A percentile compares a stretch with the other conserved stretches of the same genome.
Conservation (phyloP, 2,797 vertebrate species). For the Neoniphon sammara region DNA sequence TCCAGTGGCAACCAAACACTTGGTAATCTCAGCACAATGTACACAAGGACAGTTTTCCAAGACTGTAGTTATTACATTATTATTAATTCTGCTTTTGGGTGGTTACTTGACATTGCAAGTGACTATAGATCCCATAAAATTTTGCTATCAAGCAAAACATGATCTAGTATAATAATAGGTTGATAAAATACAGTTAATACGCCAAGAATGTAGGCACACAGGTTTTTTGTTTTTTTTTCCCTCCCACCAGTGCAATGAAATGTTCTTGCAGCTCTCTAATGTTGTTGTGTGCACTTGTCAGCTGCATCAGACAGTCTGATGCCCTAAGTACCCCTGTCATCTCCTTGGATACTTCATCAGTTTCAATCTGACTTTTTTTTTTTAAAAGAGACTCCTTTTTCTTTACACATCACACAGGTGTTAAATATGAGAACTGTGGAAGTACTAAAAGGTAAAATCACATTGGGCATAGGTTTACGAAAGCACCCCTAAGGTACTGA, state of each 20-base stretch:
- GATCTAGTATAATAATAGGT: too few relatives aligned
- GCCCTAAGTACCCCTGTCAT: slow-evolving; percentile 9
- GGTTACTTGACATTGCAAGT: neutral
- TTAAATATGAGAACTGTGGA: slow-evolving; percentile 1
- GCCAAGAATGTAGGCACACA: too few relatives aligned
- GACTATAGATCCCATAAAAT: neutral
- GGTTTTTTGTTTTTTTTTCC: too few relatives aligned
- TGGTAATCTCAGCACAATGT: neutral
- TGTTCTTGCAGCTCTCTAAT: slow-evolving; percentile 7
- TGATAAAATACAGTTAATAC: too few relatives aligned
- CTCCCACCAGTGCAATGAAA: too few relatives aligned
- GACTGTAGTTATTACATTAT: neutral
- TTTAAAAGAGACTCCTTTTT: neutral
- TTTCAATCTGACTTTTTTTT: neutral
- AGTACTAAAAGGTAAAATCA: neutral
- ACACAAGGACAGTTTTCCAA: neutral
- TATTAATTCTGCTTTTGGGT: too few relatives aligned
- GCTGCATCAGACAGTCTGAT: slow-evolving; percentile 24
- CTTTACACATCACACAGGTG: neutral
- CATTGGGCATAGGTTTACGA: too few relatives aligned
- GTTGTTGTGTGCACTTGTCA: slow-evolving; percentile 36
- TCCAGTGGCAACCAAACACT: neutral
- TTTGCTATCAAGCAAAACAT: neutral
- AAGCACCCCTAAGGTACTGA: too few relatives aligned
- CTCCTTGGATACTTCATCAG: slow-evolving; percentile 15